Base-by-base conservation (phyloP, 2,888 invertebrate species). In the Anticlea derivata region DNA sequence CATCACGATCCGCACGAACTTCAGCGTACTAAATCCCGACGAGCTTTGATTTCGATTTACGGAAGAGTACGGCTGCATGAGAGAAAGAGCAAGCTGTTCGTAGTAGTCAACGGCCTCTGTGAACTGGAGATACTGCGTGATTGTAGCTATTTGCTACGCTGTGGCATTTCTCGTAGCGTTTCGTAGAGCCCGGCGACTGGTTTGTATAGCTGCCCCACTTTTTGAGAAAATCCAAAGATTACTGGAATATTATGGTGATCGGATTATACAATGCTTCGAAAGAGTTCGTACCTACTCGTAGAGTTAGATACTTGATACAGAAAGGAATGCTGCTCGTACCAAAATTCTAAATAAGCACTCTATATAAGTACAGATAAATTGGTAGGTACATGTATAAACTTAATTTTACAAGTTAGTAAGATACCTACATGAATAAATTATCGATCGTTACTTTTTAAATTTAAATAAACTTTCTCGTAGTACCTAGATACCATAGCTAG, bases 1-100 rank as follows among this genome's bases (percentile, higher is more conserved):
- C 35, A 57, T 75, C 44, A 53, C 62, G 54, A 58, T 69, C 50
- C 68, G 70, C 60, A 55, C 69, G 63, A 87, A 81, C 85, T 87
- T 90, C 89, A 85, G 64, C 44, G 54, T 70, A 72, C 70, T 86
- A 70, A 81, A 81, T 83, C 82, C 79, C 86, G 83, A 86, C 83
- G 89, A 89, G 90, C 88, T 88, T 90, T 88, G 89, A 90, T 89
- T 90, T 90, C 90, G 89, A 90, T 90, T 90, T 85, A 89, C 75
- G 81, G 88, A 89, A 86, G 87, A 89, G 90, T 86, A 66, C 76
- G 70, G 86, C 76, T 70, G 71, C 63, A 74, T 58, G 83, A 63
- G 73, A 62, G 76, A 86, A 75, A 77, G 75, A 66, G 86, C 83
- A 59, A 66, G 69, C 60, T 47, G 62, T 12, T 73, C 73, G 73